Conservation (phyloP, 2,113 vertebrate species). For the Delphinus delphis region DNA sequence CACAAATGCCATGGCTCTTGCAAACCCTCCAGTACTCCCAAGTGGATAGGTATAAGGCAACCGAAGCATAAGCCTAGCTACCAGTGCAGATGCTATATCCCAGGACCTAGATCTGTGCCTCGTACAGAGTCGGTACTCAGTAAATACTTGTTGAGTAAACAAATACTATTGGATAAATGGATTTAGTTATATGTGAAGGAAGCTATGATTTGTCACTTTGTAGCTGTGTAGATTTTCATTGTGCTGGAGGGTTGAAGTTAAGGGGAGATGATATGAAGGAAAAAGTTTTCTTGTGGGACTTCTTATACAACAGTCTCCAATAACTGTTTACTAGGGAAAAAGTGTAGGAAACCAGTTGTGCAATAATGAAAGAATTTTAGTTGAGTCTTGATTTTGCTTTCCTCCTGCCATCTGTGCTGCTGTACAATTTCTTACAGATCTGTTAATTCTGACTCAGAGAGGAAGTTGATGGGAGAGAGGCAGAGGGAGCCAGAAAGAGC, state of each 20-base stretch:
- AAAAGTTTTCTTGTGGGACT: neutral
- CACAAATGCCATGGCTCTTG: neutral
- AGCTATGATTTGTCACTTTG: neutral
- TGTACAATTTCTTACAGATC: neutral
- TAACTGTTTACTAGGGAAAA: neutral
- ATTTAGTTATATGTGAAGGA: neutral
- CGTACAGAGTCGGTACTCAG: neutral
- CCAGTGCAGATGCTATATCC: neutral
- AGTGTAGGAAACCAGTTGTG: neutral
- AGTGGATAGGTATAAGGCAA: neutral
- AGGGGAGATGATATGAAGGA: neutral
- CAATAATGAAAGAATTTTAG: neutral
- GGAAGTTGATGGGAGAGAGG: neutral
- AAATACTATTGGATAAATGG: neutral
- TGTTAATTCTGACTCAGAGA: neutral
- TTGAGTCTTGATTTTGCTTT: conserved; percentile 38
- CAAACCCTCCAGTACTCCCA: neutral
- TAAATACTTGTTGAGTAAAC: neutral
- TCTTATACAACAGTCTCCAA: neutral
- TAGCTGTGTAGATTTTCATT: conserved; percentile 1
- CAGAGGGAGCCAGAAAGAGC: neutral
- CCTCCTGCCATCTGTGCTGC: neutral
- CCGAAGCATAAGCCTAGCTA: neutral
- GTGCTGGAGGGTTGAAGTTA: neutral
- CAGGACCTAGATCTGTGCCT: neutral